These are phyloP conservation scores for Hemistola chrysoprasaria DNA, from an alignment of 2,888 invertebrate species.

Conservation along the genomic window DNA sequence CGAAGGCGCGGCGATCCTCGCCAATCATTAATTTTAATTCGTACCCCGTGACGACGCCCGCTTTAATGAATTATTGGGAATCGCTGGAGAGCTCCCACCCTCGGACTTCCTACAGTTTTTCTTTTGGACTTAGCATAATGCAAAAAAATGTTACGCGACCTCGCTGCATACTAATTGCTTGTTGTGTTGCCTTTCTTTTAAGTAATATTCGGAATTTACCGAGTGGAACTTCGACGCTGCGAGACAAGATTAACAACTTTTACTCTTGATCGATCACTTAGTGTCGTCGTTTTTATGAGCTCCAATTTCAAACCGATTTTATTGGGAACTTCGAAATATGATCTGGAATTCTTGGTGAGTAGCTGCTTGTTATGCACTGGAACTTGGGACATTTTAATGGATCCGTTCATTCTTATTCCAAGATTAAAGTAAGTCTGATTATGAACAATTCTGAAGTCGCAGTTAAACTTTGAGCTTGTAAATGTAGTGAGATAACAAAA, in stretches of 20 bases:
- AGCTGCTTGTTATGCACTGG: conserved; percentile 64
- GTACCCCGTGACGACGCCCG: conserved; percentile 72
- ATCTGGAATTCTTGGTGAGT: conserved; percentile 36
- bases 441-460: conserved; percentile 25
- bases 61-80: conserved; percentile 81
- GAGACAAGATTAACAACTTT: conserved; percentile 76
- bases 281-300: conserved; percentile 59
- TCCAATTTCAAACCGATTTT: conserved; percentile 55
- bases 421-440: conserved; percentile 54
- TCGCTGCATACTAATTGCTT: conserved; percentile 79
- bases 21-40: conserved; percentile 82
- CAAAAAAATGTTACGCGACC: conserved; percentile 76
- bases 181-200: conserved; percentile 68
- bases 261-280: conserved; percentile 73
- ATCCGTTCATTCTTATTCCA: conserved; percentile 68
- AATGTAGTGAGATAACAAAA: too few relatives aligned
- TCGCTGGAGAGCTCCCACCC: conserved; percentile 63
- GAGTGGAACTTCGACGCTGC: conserved; percentile 60
- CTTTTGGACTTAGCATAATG: conserved; percentile 78
- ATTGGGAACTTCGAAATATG: conserved; percentile 45
- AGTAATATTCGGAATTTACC: conserved; percentile 63
- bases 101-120: conserved; percentile 69
- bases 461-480: conserved; percentile 22
- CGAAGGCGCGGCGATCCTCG: conserved; percentile 65
- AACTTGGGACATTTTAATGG: conserved; percentile 66